Evolutionary conservation across 2,113 vertebrate species (phyloP), one percentile per base, ranked within the genome.

Genomic region (Chloebia gouldiae): DNA sequence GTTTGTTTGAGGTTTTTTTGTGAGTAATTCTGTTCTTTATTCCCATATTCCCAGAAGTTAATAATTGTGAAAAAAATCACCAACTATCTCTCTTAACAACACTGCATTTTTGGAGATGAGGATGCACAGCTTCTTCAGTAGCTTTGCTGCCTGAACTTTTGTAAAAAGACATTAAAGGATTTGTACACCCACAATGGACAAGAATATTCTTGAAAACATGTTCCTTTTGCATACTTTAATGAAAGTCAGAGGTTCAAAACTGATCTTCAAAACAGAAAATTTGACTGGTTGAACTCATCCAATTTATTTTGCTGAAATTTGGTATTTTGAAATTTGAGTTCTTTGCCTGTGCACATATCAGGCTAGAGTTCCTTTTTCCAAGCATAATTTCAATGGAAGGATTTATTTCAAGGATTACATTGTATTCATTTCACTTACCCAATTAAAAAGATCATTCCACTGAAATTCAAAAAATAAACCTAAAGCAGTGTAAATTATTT

Each of bases 381-480:
- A 90, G 31, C 64, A 68, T 59, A 73, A 75, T 90, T 96, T 81
- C 60, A 83, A 30, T 66, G 31, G 14, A 39, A 90, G 35, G 57
- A 90, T 94, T 88, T 90, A 40, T 93, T 91, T 93, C 75, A 92
- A 86, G 49, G 39, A 66, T 83, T 90, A 37, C 25, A 37, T 60
- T 88, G 35, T 81, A 73, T 82, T 83, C 5, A 40, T 90, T 95
- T 92, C 76, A 78, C 51, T 86, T 90, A 75, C 30, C 21, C 50
- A 90, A 80, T 69, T 49, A 91, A 61, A 92, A 88, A 79, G 3
- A 33, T 39, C 3, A 18, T 94, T 94, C 75, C 39, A 49, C 40
- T 88, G 76, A 86, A 96, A 92, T 83, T n/a, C 4, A 50, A 77
- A 95, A 91, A 88, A 90, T 83, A 96, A 95, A 86, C 39, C 13